Base-by-base conservation (phyloP, 2,888 invertebrate species). In the Magallana nippona region DNA sequence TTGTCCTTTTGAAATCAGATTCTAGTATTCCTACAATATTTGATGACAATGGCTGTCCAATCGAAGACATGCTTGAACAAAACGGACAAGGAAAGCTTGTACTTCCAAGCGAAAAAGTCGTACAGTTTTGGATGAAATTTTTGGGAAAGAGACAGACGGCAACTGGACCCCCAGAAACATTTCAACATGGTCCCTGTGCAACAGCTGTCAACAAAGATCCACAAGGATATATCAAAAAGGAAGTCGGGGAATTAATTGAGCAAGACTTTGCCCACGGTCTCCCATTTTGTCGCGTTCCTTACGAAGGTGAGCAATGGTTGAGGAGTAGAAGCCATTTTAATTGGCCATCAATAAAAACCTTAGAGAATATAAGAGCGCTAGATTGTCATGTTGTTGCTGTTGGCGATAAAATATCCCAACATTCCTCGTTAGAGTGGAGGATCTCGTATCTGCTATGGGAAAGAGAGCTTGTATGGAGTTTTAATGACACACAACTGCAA, bases 391-490 rank as follows among this genome's bases (percentile, higher is more conserved):
- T 83, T 62, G 79, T 83, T 17, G 62, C 83, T 13, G 83, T 79
- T 44, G 83, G 79, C 22, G 71, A 77, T 27, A 60, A 60, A 17
- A 60, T 8, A 2, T 79, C 78, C 15, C 10, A 22, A 15, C 2
- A n/a, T 10, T 60, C 15, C 55, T 44, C 32, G 17, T 11, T 78
- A 11, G 82, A 82, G 27, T 83, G 83, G 83, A 32, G 83, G 55
- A 32, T 27, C 15, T 79, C 79, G 1, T 83, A 78, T 79, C 5
- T 63, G 19, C 11, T 55, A 3, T 15, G n/a, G 44, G 83, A 83
- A 79, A 32, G 83, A n/a, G 83, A 83, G 63, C 60, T 83, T 3
- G 27, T 83, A 10, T 83, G 83, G 79, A 79, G 56, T 79, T 83
- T 83, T 55, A 83, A 62, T 27, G 83, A 83, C 22, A 60, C 22